Evolutionary conservation across 2,888 invertebrate species (phyloP).

Genomic region (Agapetus fuscipes): DNA sequence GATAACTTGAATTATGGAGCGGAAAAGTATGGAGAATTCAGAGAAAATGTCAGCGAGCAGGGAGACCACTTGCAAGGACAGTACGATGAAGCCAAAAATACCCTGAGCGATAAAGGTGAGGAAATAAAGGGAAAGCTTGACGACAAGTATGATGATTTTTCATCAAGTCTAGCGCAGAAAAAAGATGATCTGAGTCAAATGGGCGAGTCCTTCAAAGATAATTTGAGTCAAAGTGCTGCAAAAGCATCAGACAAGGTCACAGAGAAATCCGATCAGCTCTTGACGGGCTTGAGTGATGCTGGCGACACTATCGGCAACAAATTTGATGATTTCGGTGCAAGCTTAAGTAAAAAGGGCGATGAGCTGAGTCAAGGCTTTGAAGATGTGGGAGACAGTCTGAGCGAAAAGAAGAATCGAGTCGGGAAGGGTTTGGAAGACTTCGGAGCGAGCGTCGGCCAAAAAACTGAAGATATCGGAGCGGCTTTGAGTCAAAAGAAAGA

Average conservation of each 20-base stretch:
- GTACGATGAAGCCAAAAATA: constrained; percentile 2
- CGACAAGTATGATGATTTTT: not conserved
- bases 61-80: not conserved
- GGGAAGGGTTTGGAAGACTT: constrained; percentile 29
- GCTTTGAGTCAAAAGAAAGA: constrained; percentile 27
- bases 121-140: constrained; percentile 4
- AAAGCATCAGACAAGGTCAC: constrained; percentile 24
- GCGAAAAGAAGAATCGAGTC: constrained; percentile 27
- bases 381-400: constrained; percentile 2
- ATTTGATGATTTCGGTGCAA: constrained; percentile 25
- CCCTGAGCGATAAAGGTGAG: constrained; percentile 2
- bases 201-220: constrained; percentile 10
- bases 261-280: no score
- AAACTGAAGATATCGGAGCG: constrained; percentile 26
- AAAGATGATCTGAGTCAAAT: constrained; percentile 1
- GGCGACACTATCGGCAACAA: constrained; percentile 2
- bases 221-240: constrained; percentile 11
- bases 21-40: not conserved
- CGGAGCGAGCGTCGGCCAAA: constrained; percentile 26
- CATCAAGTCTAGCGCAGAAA: not conserved
- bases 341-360: constrained; percentile 31
- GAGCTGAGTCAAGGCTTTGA: constrained; percentile 23
- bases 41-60: not conserved
- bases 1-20: not conserved
- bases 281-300: constrained; percentile 22